Evolutionary conservation across 2,888 invertebrate genomes (phyloP).

Genomic region (Drosophila multiciliata): DNA sequence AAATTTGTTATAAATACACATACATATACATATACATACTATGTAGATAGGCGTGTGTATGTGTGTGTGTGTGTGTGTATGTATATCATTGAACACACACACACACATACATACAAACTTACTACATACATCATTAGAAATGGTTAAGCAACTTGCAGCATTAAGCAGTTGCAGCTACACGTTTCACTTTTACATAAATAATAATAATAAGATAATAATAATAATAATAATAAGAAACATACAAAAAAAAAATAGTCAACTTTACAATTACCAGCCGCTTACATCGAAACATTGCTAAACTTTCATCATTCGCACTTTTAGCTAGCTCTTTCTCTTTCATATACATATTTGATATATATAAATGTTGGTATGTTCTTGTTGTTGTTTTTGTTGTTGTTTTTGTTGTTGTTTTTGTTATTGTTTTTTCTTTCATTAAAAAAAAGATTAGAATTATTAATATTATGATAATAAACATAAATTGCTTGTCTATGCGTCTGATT

Average conservation of each 20-base stretch:
- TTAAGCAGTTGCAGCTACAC: conserved; percentile 20
- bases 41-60: conserved; percentile 18
- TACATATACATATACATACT: conserved; percentile 37
- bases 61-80: conserved; percentile 20
- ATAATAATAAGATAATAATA: conserved; percentile 33
- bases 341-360: conserved; percentile 22
- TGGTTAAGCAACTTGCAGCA: conserved; percentile 16
- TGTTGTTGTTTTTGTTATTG: neutral
- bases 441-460: conserved; percentile 16
- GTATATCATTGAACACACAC: conserved; percentile 21
- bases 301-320: conserved; percentile 16
- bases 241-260: conserved; percentile 39
- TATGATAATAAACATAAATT: conserved; percentile 32
- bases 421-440: conserved; percentile 7
- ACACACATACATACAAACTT: conserved; percentile 18
- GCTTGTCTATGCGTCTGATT: conserved; percentile 31
- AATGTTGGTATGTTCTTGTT: conserved; percentile 21
- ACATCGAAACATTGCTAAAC: conserved; percentile 40
- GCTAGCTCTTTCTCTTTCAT: conserved; percentile 14
- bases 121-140: conserved; percentile 12
- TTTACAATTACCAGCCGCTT: conserved; percentile 51
- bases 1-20: conserved; percentile 52
- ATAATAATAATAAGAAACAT: conserved; percentile 38
- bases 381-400: neutral
- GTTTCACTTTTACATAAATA: conserved; percentile 46